phyloP scores from a whole-genome alignment of 2,797 vertebrate genomes.

The Erithacus rubecula region DNA sequence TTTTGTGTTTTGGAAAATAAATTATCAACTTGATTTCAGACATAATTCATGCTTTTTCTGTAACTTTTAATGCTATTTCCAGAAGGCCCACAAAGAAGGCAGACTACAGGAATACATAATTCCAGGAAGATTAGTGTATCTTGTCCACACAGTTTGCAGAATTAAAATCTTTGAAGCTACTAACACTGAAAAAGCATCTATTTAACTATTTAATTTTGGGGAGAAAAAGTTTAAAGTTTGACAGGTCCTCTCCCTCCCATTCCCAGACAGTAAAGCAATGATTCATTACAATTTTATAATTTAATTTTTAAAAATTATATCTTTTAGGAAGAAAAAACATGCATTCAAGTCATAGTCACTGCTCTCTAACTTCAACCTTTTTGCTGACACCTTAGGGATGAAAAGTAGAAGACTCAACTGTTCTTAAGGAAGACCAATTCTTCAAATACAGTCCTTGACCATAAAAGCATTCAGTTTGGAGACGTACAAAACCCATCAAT shows the following conservation, averaged over 20 bases:
- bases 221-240: not conserved
- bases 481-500: fast-evolving
- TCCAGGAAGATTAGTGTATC: not conserved
- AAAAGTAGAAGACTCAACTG: not conserved
- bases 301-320: not conserved
- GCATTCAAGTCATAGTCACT: not conserved
- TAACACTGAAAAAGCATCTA: not conserved
- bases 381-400: not conserved
- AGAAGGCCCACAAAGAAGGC: not conserved
- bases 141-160: not conserved
- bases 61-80: not conserved
- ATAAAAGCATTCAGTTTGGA: not conserved
- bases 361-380: not conserved
- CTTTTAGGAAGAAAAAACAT: not conserved
- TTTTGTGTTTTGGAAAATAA: not conserved
- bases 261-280: not conserved
- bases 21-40: not conserved
- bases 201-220: not conserved
- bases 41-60: not conserved
- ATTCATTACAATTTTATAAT: not conserved
- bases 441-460: not conserved
- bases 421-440: not conserved
- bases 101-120: not conserved
- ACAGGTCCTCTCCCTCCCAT: not conserved
- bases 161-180: not conserved